Base-by-base conservation (phyloP, 1,140 invertebrate genomes). In the Bicyclus anynana region DNA sequence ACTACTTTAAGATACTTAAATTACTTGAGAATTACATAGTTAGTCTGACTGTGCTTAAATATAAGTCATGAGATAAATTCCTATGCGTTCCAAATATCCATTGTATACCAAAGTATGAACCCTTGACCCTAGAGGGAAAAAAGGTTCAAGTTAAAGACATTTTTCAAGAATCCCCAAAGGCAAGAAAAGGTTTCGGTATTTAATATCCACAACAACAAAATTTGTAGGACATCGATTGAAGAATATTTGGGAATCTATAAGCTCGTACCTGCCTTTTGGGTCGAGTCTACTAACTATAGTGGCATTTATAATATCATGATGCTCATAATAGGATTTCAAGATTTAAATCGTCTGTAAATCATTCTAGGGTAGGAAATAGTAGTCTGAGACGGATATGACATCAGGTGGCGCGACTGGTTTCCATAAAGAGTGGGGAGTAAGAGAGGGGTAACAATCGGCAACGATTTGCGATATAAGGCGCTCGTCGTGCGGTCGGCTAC, bases 131-230 rank as follows among this genome's bases (percentile, higher is more conserved):
- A 20, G 40, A 10, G 40, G 20, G 20, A 20, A 20, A 20, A 12
- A 20, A 44, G 16, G 40, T 20, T 20, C 40, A 44, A 44, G 20
- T 17, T 20, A 20, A 44, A 44, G 20, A 20, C 18, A 44, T 44
- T 44, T 44, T 18, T 20, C 40, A 20, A 44, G 40, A 44, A 44
- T 20, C 16, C 40, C 40, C 16, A 7, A 20, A 44, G 40, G 40
- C 16, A 44, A 44, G 29, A 33, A 44, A 44, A 44, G 40, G 40
- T 44, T 20, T 21, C 40, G 40, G 40, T 44, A 44, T 44, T 44
- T 20, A 44, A 44, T 44, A 20, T 44, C 40, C 18, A 20, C 16
- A 44, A 17, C 7, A 16, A 44, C 7, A 44, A 44, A 44, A 16
- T 35, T 35, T n/a, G 7, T 9, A 9, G n/a, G 29, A 9, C 29